Evolutionary conservation across 64 coral and sea anemone genomes (phyloP).

Genomic region (Exaiptasia diaphana): DNA sequence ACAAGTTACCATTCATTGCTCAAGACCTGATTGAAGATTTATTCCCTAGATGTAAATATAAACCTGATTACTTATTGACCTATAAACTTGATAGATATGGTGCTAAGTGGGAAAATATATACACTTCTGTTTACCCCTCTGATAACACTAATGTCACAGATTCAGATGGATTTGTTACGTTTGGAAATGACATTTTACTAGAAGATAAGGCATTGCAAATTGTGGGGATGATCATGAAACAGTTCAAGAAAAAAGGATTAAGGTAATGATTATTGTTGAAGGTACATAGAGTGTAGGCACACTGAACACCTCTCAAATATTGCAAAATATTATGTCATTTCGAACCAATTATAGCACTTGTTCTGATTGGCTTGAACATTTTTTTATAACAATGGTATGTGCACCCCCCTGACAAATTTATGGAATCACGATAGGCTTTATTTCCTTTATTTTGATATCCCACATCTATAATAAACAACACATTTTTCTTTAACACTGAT

Average conservation of each 20-base stretch:
- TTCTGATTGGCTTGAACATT: no score
- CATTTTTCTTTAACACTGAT: not conserved
- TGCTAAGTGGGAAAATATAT: slow-evolving; percentile 3
- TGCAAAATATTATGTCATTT: no score
- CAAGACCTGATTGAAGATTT: not conserved
- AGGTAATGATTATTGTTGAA: not conserved
- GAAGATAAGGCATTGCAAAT: not conserved
- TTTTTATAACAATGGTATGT: no score
- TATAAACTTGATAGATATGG: not conserved
- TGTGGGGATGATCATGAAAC: not conserved
- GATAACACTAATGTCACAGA: not conserved
- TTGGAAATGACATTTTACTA: slow-evolving; percentile 2
- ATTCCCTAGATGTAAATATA: not conserved
- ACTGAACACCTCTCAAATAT: no score
- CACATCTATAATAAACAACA: no score
- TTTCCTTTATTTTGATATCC: no score
- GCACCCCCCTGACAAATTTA: no score
- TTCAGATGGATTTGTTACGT: not conserved
- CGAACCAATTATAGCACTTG: no score
- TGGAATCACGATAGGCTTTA: no score
- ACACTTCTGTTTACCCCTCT: slow-evolving; percentile 1
- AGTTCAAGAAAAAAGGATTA: not conserved
- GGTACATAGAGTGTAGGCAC: no score
- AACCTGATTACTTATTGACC: slow-evolving; percentile 3
- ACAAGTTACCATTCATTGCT: not conserved